Evolutionary conservation across 2,113 vertebrate genomes (phyloP), one percentile per base, ranked within the genome.

Genomic region (Tretioscincus oriximinensis): DNA sequence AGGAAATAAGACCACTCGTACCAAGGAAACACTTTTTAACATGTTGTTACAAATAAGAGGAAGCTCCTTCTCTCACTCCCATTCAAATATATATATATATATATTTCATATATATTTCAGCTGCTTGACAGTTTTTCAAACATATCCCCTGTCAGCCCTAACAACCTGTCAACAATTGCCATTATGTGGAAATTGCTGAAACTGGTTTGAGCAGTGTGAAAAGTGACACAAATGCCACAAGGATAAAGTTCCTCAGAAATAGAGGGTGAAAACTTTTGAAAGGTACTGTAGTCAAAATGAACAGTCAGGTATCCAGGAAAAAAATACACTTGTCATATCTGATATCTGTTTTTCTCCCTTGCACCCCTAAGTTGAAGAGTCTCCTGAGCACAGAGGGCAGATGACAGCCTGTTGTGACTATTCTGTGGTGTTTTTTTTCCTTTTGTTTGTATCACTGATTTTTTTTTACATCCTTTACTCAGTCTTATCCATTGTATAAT

Each of bases 221-320:
- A 95, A 95, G 95, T 97, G 97, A 98, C 98, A 98, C 95, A 92
- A 94, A 95, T 97, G 97, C 96, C 97, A 98, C 95, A 96, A 94
- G 89, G 95, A 98, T 98, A 95, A 82, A 96, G 94, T 94, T 94
- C 93, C 94, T 97, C 94, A 95, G 91, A 95, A 95, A 94, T 91
- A 93, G 92, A 92, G 87, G 91, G 94, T 93, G 95, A 94, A 95
- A 96, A 96, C 93, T 96, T 96, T 95, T 96, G 96, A 96, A 95
- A 96, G 96, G 95, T 93, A 93, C 94, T 93, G 89, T 91, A 95
- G 90, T 95, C 91, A 96, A 96, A 97, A 97, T 95, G 96, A 98
- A 96, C 97, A 98, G 95, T 96, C 96, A 96, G 94, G 95, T 96
- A 94, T 97, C 95, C 74, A 87, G 29, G 89, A 83, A 93, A 84